Conservation (phyloP, 2,888 invertebrate genomes). For the Strigamia maritima region DNA sequence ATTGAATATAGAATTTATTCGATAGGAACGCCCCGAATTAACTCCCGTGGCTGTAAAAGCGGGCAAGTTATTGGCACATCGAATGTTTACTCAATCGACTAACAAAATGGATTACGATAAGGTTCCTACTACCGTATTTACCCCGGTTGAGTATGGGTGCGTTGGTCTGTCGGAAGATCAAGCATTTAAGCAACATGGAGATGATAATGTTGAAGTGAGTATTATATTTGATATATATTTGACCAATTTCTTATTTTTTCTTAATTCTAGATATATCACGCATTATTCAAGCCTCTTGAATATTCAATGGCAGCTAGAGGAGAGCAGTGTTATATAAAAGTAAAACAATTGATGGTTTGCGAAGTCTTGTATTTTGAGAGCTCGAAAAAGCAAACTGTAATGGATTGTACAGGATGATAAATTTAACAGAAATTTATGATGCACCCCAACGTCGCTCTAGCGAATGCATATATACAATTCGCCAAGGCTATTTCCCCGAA, state of each 20-base stretch:
- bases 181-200: conserved; percentile 66
- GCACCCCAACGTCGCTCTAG: too few species aligned
- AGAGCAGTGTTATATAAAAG: conserved; percentile 88
- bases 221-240: neutral
- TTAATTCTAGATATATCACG: conserved; percentile 68
- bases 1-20: neutral
- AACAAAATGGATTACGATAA: conserved; percentile 74
- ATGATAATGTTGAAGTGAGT: conserved; percentile 69
- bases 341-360: conserved; percentile 46
- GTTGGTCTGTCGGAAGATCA: conserved; percentile 89
- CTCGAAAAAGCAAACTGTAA: too few species aligned
- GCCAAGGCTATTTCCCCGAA: too few species aligned
- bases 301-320: conserved; percentile 88
- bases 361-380: too few species aligned
- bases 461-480: too few species aligned
- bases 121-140: conserved; percentile 92
- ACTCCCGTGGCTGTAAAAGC: conserved; percentile 96
- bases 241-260: conserved; percentile 32
- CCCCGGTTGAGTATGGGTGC: conserved; percentile 93
- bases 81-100: conserved; percentile 61
- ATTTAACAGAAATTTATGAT: too few species aligned
- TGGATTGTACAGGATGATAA: too few species aligned
- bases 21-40: conserved; percentile 72
- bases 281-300: conserved; percentile 91
- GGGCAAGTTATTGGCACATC: conserved; percentile 75